phyloP scores from a whole-genome alignment of 2,797 vertebrate genomes.

The Chromobotia macracanthus region DNA sequence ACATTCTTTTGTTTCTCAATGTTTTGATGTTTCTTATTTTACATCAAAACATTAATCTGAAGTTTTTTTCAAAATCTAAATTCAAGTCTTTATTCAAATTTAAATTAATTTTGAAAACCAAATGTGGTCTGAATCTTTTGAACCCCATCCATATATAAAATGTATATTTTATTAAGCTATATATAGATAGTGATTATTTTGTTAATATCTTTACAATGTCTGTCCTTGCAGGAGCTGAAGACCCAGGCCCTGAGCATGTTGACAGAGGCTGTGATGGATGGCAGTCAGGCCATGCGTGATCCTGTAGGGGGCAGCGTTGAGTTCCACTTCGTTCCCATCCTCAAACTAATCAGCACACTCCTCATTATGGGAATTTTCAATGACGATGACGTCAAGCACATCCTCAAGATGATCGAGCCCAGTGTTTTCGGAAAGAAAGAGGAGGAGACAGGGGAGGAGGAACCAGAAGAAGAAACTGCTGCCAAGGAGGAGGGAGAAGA shows the following conservation, averaged over 20 bases:
- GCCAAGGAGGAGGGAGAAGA: constrained; percentile 67
- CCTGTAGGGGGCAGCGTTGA: constrained; percentile 94
- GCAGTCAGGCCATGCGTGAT: constrained; percentile 89
- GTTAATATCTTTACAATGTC: too few species aligned
- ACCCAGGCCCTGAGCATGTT: constrained; percentile 87
- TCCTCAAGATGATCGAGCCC: constrained; percentile 96
- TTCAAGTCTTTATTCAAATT: too few species aligned
- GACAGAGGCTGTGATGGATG: constrained; percentile 89
- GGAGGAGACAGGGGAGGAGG: constrained; percentile 64
- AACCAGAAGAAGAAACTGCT: constrained; percentile 47
- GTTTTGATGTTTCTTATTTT: too few species aligned
- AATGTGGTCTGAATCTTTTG: too few species aligned
- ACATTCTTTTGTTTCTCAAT: too few species aligned
- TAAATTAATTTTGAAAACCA: not conserved
- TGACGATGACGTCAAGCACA: constrained; percentile 83
- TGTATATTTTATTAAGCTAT: too few species aligned
- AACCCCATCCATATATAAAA: too few species aligned
- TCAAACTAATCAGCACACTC: constrained; percentile 92
- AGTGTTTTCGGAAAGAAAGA: constrained; percentile 81
- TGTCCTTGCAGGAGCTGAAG: constrained; percentile 76
- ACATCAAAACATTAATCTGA: too few species aligned
- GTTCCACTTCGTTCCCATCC: constrained; percentile 92
- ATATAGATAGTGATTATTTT: too few species aligned
- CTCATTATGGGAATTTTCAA: constrained; percentile 92
- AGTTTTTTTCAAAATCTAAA: too few species aligned